Evolutionary conservation across 1,140 invertebrate genomes (phyloP).

Genomic region (Achatina immaculata): DNA sequence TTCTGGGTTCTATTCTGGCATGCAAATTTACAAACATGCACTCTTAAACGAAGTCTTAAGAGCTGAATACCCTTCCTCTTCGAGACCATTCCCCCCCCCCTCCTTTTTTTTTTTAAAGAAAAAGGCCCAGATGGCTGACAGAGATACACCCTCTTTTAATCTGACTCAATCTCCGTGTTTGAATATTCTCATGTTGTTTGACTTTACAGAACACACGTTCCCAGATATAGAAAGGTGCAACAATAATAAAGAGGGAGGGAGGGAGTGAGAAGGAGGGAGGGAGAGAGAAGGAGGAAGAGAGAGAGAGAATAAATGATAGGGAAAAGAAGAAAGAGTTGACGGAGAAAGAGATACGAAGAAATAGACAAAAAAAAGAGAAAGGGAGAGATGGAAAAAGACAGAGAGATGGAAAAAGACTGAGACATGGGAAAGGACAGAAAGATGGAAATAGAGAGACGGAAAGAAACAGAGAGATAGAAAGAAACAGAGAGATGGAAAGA

Average conservation of each 20-base stretch:
- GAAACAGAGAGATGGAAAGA: slow-evolving; percentile 11
- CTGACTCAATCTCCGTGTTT: too few relatives aligned
- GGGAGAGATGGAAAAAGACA: slow-evolving; percentile 15
- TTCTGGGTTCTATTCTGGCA: too few relatives aligned
- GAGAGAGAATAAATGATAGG: background rate
- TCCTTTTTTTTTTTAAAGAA: too few relatives aligned
- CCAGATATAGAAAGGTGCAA: background rate
- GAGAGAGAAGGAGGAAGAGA: slow-evolving; percentile 14
- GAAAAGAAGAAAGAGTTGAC: slow-evolving; percentile 2
- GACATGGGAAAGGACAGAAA: slow-evolving; percentile 16
- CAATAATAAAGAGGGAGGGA: background rate
- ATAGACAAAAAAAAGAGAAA: background rate
- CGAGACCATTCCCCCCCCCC: too few relatives aligned
- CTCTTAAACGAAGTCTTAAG: too few relatives aligned
- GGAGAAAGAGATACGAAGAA: background rate
- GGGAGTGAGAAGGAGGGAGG: too few relatives aligned
- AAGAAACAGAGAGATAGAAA: slow-evolving; percentile 29
- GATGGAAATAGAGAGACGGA: slow-evolving; percentile 24
- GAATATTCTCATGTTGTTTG: too few relatives aligned
- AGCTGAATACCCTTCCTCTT: too few relatives aligned
- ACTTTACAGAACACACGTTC: too few relatives aligned
- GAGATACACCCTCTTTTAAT: too few relatives aligned
- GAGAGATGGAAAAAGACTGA: slow-evolving; percentile 12
- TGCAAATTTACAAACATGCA: too few relatives aligned
- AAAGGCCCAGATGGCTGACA: too few relatives aligned